Evolutionary conservation across 30 jellyfish, hydroid and myxozoan species (phyloP), one percentile per base, ranked within the genome.

Genomic region (Rhopilema esculentum): DNA sequence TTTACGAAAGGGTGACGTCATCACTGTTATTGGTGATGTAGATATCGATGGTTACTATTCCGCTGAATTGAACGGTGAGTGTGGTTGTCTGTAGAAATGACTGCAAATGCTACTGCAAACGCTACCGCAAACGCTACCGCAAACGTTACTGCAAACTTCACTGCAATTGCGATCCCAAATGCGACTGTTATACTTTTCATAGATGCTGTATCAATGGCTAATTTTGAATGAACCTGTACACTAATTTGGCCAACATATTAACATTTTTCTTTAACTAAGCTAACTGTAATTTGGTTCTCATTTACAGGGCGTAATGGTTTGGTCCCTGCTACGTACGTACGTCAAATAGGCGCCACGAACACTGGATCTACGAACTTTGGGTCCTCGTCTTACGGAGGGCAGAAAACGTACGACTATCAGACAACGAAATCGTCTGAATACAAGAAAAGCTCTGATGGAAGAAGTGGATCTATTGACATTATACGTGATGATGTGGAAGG

Each of bases 11-110:
- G 97, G 97, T 8, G 99, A 96, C 68, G 96, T 84, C 85, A 82
- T 96, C 77, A 86, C 93, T 12, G 95, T 96, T 1, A 77, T 91
- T 88, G 99, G 98, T 0, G 99, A 90, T 33, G 75, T 96, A 0
- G 99, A 96, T 83, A 78, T 85, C 1, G 99, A 96, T 80, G 99
- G 99, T 0, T 96, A 86, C 79, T 96, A 81, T 53, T 75, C 97
- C 40, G 99, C 99, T 0, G 94, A 92, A 33, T 1, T 85, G 20
- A 80, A 91, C 52, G 99, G 99, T 96, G 79, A 27, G 77, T 30
- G 20, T 1, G 21, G 27, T n/a, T n/a, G n/a, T n/a, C n/a, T n/a
- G n/a, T n/a, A n/a, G n/a, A n/a, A n/a, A n/a, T n/a, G n/a, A 22
- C 53, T 70, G 26, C 27, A 30, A 70, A 26, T 23, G 63, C 57